phyloP scores from a whole-genome alignment of 2,113 vertebrate species.

The Stigmatopora argus region DNA sequence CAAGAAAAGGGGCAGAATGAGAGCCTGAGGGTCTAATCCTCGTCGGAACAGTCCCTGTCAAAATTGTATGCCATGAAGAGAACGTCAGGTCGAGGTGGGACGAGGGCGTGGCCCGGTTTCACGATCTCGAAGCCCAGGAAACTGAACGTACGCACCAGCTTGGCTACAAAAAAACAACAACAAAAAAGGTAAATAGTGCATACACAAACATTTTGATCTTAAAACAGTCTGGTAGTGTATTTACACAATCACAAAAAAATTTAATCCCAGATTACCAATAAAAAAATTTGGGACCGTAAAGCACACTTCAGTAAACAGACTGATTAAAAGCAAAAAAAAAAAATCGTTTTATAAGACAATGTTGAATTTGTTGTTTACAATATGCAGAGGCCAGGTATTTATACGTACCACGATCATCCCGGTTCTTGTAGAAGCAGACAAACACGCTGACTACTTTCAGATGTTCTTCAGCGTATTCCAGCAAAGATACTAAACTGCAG shows the following conservation, averaged over 20 bases:
- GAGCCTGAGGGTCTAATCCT: conserved; percentile 71
- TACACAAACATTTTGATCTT: background rate
- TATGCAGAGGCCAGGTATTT: background rate
- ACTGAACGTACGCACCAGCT: conserved; percentile 88
- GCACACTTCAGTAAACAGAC: too few relatives aligned
- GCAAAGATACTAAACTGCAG: conserved; percentile 68
- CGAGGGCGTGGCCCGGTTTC: conserved; percentile 97
- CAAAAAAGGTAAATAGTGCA: background rate
- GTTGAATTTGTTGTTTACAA: too few relatives aligned
- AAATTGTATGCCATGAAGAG: conserved; percentile 99
- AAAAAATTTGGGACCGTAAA: too few relatives aligned
- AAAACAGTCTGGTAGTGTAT: too few relatives aligned
- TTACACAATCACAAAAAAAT: too few relatives aligned
- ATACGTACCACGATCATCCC: conserved; percentile 74
- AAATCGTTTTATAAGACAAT: too few relatives aligned
- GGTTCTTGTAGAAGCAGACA: conserved; percentile 79
- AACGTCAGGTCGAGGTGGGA: conserved; percentile 95
- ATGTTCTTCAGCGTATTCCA: conserved; percentile 78
- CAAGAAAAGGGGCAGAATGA: background rate
- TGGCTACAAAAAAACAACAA: conserved; percentile 47
- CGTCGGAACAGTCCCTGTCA: conserved; percentile 90
- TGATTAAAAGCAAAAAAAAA: too few relatives aligned
- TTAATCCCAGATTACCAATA: too few relatives aligned
- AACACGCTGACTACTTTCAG: conserved; percentile 75
- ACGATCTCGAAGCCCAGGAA: conserved; percentile 99